Evolutionary conservation across 2,888 invertebrate genomes (phyloP).

Genomic region (Nemoura dubitans): DNA sequence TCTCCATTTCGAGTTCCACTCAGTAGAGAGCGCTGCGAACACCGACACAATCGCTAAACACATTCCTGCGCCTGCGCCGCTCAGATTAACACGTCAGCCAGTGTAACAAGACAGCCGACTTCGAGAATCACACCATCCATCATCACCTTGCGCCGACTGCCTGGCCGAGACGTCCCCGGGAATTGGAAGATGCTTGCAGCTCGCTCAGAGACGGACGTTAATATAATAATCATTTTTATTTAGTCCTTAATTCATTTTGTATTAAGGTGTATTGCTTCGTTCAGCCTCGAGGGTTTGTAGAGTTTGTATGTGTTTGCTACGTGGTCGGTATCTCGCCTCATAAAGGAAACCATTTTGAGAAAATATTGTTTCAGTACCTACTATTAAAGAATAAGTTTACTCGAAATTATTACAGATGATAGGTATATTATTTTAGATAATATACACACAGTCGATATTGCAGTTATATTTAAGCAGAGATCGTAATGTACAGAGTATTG

Average conservation of each 20-base stretch:
- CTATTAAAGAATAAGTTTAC: too few relatives aligned
- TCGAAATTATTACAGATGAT: too few relatives aligned
- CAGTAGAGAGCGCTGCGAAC: too few relatives aligned
- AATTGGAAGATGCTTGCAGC: neutral
- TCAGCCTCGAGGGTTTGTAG: neutral
- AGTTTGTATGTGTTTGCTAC: too few relatives aligned
- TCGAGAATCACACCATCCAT: constrained; percentile 37
- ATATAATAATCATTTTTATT: neutral
- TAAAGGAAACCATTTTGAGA: too few relatives aligned
- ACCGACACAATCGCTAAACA: neutral
- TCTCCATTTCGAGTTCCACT: too few relatives aligned
- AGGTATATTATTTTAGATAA: too few relatives aligned
- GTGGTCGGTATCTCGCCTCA: too few relatives aligned
- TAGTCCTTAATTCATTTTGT: neutral
- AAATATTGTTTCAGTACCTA: too few relatives aligned
- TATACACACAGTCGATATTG: too few relatives aligned
- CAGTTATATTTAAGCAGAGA: too few relatives aligned
- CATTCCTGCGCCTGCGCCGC: constrained; percentile 15
- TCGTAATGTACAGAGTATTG: too few relatives aligned
- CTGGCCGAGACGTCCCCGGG: neutral
- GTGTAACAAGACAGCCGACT: constrained; percentile 42
- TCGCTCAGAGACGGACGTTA: neutral
- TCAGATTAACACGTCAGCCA: constrained; percentile 46
- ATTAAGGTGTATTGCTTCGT: neutral
- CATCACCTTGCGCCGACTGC: constrained; percentile 4